Percentiles rank a stretch among this genome's conserved stretches.
Evolutionary conservation across 2,888 invertebrate genomes (phyloP).

Genomic region (Sesia bembeciformis): DNA sequence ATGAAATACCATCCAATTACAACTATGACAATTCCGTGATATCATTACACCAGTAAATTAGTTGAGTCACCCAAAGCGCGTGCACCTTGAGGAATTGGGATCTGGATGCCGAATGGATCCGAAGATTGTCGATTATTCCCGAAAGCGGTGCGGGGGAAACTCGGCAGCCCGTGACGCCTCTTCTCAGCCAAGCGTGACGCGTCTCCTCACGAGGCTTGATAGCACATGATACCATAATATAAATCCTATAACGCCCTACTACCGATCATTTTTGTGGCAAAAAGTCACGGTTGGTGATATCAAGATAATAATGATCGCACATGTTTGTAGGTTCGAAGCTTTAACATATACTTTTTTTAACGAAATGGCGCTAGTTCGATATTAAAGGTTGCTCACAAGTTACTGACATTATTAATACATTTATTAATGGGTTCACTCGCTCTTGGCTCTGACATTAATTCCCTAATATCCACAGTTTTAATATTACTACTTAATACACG

Average conservation of each 20-base stretch:
- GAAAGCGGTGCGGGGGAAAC: constrained; percentile 37
- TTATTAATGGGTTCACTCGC: too few relatives aligned
- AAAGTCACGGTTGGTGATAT: constrained; percentile 12
- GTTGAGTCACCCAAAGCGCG: constrained; percentile 26
- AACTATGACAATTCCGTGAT: constrained; percentile 30
- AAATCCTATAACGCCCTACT: constrained; percentile 31
- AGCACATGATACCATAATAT: constrained; percentile 26
- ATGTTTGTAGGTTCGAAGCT: too few relatives aligned
- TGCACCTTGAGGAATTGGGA: constrained; percentile 23
- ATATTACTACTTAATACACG: too few relatives aligned
- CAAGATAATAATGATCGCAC: constrained; percentile 3
- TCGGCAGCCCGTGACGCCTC: constrained; percentile 49
- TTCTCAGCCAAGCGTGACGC: constrained; percentile 39
- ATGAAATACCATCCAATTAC: constrained; percentile 18
- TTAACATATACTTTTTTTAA: too few relatives aligned
- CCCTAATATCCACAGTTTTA: too few relatives aligned
- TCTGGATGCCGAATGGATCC: constrained; percentile 19
- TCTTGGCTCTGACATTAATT: too few relatives aligned
- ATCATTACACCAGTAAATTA: constrained; percentile 42
- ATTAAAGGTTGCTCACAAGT: too few relatives aligned
- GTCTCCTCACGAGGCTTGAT: constrained; percentile 38
- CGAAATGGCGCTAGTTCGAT: too few relatives aligned
- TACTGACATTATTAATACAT: too few relatives aligned
- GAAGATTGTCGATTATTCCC: constrained; percentile 40
- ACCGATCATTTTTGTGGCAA: constrained; percentile 19